A percentile compares a stretch with the other conserved stretches of the same genome.
Evolutionary conservation across 2,797 vertebrate species (phyloP).

Genomic region (Notolepis coatsorum): DNA sequence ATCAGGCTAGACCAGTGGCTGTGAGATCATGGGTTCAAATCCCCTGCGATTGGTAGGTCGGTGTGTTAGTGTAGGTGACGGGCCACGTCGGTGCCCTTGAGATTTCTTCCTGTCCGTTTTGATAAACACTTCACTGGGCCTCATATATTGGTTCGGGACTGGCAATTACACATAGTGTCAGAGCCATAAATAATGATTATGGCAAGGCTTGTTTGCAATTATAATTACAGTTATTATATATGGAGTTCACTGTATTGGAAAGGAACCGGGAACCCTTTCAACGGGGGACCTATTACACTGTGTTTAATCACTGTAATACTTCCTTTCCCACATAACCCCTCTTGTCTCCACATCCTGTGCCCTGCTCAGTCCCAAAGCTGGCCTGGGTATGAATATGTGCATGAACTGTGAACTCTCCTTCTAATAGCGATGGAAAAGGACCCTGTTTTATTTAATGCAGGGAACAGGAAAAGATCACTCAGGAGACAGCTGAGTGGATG

Average conservation of each 20-base stretch:
- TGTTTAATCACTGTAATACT: conserved; percentile 78
- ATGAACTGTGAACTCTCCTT: conserved; percentile 45
- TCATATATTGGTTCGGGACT: conserved; percentile 52
- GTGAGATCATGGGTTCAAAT: conserved; percentile 53
- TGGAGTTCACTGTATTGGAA: conserved; percentile 68
- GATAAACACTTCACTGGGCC: conserved; percentile 57
- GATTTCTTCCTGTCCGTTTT: conserved; percentile 52
- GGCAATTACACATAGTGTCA: conserved; percentile 62
- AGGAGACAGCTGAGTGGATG: conserved; percentile 61
- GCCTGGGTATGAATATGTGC: conserved; percentile 57
- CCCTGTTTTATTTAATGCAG: conserved; percentile 76
- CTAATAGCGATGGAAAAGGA: conserved; percentile 55
- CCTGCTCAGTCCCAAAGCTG: conserved; percentile 33
- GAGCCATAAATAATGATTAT: conserved; percentile 74
- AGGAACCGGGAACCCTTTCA: conserved; percentile 60
- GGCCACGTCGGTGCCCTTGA: conserved; percentile 47
- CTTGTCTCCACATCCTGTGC: conserved; percentile 35
- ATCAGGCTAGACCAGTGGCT: conserved; percentile 24
- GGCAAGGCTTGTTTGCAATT: conserved; percentile 73
- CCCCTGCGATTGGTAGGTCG: conserved; percentile 32
- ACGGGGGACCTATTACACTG: conserved; percentile 60
- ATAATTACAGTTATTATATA: conserved; percentile 77
- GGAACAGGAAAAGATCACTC: conserved; percentile 55
- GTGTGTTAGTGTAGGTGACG: not conserved
- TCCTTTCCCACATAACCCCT: conserved; percentile 38